phyloP scores from a whole-genome alignment of 2,113 vertebrate species.

The Strix aluco region DNA sequence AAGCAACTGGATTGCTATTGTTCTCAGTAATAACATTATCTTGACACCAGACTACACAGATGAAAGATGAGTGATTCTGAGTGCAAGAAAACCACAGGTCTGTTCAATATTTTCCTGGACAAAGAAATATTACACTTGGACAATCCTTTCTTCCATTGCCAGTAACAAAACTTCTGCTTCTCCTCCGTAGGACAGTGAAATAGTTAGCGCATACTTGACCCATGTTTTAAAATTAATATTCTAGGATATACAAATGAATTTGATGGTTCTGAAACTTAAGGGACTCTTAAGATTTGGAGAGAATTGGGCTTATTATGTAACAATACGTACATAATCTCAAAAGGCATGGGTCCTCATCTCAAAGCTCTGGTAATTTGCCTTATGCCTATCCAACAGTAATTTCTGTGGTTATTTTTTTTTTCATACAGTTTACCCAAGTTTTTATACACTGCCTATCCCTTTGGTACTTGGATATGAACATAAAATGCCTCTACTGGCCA shows the following conservation, averaged over 20 bases:
- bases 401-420: not conserved
- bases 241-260: not conserved
- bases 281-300: not conserved
- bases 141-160: not conserved
- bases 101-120: not conserved
- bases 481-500: not conserved
- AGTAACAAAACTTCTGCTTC: not conserved
- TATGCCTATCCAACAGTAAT: not conserved
- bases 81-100: not conserved
- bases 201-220: not conserved
- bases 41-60: constrained; percentile 7
- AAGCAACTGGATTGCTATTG: constrained; percentile 1
- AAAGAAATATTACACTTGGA: not conserved
- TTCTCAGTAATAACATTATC: constrained; percentile 31
- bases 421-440: not conserved
- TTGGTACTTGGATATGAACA: not conserved
- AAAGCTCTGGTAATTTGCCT: not conserved
- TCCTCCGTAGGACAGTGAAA: not conserved
- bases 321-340: not conserved
- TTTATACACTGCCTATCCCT: not conserved
- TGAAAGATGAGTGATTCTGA: not conserved
- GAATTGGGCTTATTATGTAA: not conserved
- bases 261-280: not conserved
- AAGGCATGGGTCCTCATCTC: not conserved
- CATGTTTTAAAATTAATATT: not conserved